phyloP scores from a whole-genome alignment of 2,113 vertebrate genomes.

The Brienomyrus longianalis region DNA sequence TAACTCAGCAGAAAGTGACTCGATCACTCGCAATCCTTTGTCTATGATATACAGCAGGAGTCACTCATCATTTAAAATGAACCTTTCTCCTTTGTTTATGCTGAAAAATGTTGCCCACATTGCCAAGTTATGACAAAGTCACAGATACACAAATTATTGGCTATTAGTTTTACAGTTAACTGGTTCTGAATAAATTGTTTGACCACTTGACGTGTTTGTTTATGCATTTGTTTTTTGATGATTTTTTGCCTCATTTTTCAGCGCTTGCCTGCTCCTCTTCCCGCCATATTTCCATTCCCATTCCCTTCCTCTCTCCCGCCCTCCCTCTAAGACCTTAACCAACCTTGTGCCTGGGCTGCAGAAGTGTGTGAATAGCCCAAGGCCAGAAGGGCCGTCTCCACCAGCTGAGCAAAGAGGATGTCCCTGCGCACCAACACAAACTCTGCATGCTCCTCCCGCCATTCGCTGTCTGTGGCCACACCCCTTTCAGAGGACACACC shows the following conservation, averaged over 20 bases:
- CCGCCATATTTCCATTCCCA: constrained; percentile 35
- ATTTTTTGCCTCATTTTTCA: neutral
- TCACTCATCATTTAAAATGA: neutral
- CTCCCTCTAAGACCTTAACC: constrained; percentile 24
- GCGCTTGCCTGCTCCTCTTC: constrained; percentile 18
- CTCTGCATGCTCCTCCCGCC: constrained; percentile 90
- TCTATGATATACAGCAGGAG: neutral
- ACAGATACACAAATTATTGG: neutral
- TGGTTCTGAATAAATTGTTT: neutral
- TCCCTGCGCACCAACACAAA: constrained; percentile 95
- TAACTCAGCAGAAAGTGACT: neutral
- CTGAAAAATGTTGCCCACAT: neutral
- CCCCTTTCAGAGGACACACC: constrained; percentile 69
- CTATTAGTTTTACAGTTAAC: neutral
- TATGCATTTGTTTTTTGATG: neutral
- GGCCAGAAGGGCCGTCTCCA: constrained; percentile 94
- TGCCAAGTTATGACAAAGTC: neutral
- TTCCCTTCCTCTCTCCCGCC: neutral
- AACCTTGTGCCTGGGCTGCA: constrained; percentile 93
- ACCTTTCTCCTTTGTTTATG: neutral
- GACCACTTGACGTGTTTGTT: neutral
- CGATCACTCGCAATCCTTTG: neutral
- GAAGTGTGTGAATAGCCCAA: constrained; percentile 97
- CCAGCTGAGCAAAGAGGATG: constrained; percentile 96
- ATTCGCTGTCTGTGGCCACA: constrained; percentile 78